Percentiles rank a stretch among this genome's conserved stretches.
Conservation (phyloP, 2,888 invertebrate species). For the Himalopsyche anomala region DNA sequence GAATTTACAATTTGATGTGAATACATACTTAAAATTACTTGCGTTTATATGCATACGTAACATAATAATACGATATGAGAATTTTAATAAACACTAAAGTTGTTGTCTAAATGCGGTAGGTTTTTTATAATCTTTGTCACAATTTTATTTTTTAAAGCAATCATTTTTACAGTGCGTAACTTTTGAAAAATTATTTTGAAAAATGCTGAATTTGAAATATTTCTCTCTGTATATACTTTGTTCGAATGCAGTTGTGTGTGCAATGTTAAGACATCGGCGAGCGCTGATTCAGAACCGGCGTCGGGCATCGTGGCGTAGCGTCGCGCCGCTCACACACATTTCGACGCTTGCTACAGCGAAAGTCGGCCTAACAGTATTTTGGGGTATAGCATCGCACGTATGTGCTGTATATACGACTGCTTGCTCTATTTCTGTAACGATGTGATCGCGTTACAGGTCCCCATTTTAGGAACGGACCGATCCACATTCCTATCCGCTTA, state of each 20-base stretch:
- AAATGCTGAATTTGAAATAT: too few relatives aligned
- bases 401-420: constrained; percentile 62
- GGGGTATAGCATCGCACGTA: not conserved
- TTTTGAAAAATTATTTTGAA: too few relatives aligned
- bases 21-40: too few relatives aligned
- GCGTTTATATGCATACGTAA: too few relatives aligned
- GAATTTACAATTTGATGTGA: too few relatives aligned
- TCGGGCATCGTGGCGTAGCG: not conserved
- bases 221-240: too few relatives aligned
- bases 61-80: too few relatives aligned
- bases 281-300: constrained; percentile 4
- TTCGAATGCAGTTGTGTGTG: not conserved
- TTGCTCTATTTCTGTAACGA: constrained; percentile 76
- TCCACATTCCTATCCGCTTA: constrained; percentile 65
- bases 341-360: not conserved
- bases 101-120: too few relatives aligned
- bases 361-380: constrained; percentile 11
- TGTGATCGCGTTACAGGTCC: constrained; percentile 80
- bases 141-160: too few relatives aligned
- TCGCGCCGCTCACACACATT: constrained; percentile 15
- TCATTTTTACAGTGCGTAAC: too few relatives aligned
- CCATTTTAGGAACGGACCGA: constrained; percentile 80
- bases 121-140: too few relatives aligned
- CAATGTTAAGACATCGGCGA: not conserved
- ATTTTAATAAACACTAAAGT: too few relatives aligned